Base-by-base conservation (phyloP, 2,888 invertebrate species). In the Ecliptopera silaceata region DNA sequence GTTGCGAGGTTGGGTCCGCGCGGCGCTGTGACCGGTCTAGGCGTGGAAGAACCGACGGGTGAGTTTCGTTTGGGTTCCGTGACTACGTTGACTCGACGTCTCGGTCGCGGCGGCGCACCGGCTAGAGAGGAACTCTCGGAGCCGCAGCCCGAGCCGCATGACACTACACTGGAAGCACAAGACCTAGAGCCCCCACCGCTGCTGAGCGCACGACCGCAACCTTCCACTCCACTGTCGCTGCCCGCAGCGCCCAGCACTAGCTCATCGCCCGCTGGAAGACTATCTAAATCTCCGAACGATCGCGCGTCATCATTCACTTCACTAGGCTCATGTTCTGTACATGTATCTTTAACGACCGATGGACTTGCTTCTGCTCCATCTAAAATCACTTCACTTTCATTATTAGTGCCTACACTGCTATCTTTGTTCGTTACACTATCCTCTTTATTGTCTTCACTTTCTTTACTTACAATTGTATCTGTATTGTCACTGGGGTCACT, bases 221-320 rank as follows among this genome's bases (percentile, higher is more conserved):
- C 94, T 73, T 96, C 96, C 12, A 96, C 95, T 4, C 96, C 96
- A 72, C 96, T 96, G 75, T 96, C 96, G 77, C 95, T 96, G 56
- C 96, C 96, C 60, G 95, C 95, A 60, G 93, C 87, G 18, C 87
- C 86, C 32, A 89, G 74, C 6, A 64, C 84, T 12, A 88, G 66
- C 59, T 90, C 90, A 53, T 91, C 89, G 1, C 79, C 88, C 1
- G 78, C 87, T n/a, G 88, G 89, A 62, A 89, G 72, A 61, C 90
- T 88, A 59, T 89, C 89, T 39, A 89, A 70, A 61, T 90, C 91
- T 0, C 84, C 86, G 39, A 89, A 61, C 4, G 90, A 88, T 32
- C 88, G 74, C n/a, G 81, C 86, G 58, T 91, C 90, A 34, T 90
- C 90, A 48, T 82, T 82, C 29, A 75, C 78, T 70, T 90, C 90